Evolutionary conservation across 2,888 invertebrate species (phyloP), one percentile per base, ranked within the genome.

Genomic region (Cryptus armator): DNA sequence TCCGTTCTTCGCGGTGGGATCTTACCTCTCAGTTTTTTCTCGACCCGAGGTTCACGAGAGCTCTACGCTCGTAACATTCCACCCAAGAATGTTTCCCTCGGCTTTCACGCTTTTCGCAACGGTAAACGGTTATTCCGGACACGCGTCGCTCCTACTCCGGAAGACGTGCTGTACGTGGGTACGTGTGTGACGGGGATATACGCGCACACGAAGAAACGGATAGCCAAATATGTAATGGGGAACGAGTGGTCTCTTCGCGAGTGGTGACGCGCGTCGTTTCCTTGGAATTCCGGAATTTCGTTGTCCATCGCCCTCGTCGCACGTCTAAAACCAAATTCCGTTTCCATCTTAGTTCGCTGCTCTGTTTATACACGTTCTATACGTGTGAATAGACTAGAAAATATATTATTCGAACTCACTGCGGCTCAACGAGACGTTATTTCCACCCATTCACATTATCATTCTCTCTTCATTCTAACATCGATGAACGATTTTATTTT

Each of bases 31-130:
- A 89, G 86, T 90, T 89, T 89, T 89, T 90, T 88, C 89, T 88
- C 86, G 88, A 90, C 90, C 86, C 87, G 86, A 85, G 85, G 88
- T 88, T 87, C 81, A 84, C 87, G 85, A 86, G 86, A 89, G 87
- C 83, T 72, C 84, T 67, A 75, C 84, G 87, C 87, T 87, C 85
- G 86, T 89, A 88, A 84, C 82, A 84, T 84, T 82, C 82, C 83
- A 43, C 24, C 59, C 51, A 70, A 56, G 62, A 51, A 53, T 70
- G 37, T 56, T 44, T 53, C 68, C 66, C 24, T 48, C 10, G 19
- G 10, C 44, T 59, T 46, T 75, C 37, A 12, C 32, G 32, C 37
- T 51, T 53, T 62, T 70, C 48, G 59, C 64, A 53, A 74, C 67
- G 71, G 70, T 76, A 83, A 86, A 86, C 80, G 80, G 62, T 85